Evolutionary conservation across 1,140 invertebrate genomes (phyloP), one percentile per base, ranked within the genome.

Genomic region (Anthonomus grandis): DNA sequence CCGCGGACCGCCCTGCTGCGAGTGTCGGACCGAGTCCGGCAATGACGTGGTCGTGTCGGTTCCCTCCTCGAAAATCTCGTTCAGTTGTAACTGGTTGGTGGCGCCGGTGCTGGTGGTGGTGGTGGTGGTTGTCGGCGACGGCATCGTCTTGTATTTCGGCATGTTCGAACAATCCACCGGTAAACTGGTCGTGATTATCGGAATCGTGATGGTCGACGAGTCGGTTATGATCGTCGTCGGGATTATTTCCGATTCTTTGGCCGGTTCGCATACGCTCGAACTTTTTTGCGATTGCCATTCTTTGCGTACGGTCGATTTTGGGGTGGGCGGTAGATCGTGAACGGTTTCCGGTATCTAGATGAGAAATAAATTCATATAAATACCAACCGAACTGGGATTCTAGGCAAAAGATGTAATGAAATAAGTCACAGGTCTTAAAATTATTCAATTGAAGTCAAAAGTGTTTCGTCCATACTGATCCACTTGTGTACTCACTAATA

Each of bases 21-120:
- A n/a, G n/a, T n/a, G n/a, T 17, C 74, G 61, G 53, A 57, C 65
- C 61, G 69, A 64, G 49, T 59, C 74, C 4, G 61, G 65, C 6
- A 62, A 58, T n/a, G n/a, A n/a, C n/a, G n/a, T n/a, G n/a, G n/a
- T n/a, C 5, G 53, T 37, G 27, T 63, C 66, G 44, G 83, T 82
- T 0, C 78, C 80, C 62, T 87, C 86, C 65, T 89, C 86, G 54
- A 83, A 80, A 45, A 89, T 87, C 69, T 89, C 86, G 67, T 88
- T 87, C 4, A 89, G 71, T 13, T 79, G 76, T 15, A 85, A 21
- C 62, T 63, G 85, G 82, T 4, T 83, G 45, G 44, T 27, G 15
- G n/a, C n/a, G 71, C n/a, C 79, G 76, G 15, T 85, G 27, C 62
- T 63, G 85, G 82, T 4, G 83, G 45, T 34, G 23, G 15, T 67